Percentiles rank a stretch among this genome's conserved stretches.
Evolutionary conservation across 2,113 vertebrate species (phyloP).

Genomic region (Eulacestoma nigropectus): DNA sequence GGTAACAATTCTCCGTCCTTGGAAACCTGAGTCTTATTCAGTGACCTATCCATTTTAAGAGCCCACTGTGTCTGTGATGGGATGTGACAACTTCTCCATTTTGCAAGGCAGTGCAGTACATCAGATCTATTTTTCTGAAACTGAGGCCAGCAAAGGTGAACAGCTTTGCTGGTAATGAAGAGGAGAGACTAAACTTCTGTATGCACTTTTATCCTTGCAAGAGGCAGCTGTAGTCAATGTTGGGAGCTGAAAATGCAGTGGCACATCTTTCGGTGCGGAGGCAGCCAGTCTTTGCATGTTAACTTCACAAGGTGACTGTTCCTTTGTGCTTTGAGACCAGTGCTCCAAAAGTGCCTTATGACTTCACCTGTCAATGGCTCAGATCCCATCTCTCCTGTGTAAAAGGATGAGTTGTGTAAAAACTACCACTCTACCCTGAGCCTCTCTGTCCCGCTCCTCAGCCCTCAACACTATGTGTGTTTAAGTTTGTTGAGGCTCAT

Average conservation of each 20-base stretch:
- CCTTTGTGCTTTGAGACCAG: neutral
- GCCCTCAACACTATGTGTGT: accelerated
- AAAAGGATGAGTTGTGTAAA: neutral
- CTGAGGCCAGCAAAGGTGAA: neutral
- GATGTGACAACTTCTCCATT: neutral
- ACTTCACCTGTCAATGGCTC: neutral
- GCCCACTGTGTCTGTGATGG: neutral
- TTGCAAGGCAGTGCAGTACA: neutral
- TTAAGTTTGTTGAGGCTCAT: neutral
- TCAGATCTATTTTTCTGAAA: neutral
- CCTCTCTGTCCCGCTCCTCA: neutral
- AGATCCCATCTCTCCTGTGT: neutral
- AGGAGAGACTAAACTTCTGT: neutral
- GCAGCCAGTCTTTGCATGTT: neutral
- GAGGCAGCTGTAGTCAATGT: neutral
- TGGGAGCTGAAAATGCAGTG: neutral
- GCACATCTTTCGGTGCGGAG: neutral
- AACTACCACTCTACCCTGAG: neutral
- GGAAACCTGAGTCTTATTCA: neutral
- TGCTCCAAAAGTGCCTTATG: neutral
- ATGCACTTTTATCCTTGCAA: neutral
- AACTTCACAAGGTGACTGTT: neutral
- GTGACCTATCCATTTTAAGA: neutral
- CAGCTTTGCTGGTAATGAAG: neutral
- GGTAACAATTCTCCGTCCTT: neutral